phyloP scores from a whole-genome alignment of 2,113 vertebrate species.

The Callaeas wilsoni region DNA sequence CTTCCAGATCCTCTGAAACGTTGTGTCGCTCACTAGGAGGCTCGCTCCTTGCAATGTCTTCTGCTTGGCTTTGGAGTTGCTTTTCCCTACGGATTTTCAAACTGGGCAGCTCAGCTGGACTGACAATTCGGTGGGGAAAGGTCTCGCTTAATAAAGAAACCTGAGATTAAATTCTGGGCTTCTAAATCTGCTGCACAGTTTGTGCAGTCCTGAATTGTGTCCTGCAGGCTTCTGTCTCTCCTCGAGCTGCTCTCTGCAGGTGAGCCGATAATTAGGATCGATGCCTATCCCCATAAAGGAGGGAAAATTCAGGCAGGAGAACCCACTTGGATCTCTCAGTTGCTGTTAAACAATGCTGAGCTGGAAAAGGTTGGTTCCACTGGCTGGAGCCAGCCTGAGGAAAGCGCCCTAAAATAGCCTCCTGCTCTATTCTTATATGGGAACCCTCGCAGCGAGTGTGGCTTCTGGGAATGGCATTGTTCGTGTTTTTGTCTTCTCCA shows the following conservation, averaged over 20 bases:
- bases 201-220: background rate
- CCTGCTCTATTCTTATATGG: conserved; percentile 14
- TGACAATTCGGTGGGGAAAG: background rate
- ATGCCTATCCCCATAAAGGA: background rate
- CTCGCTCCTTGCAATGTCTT: background rate
- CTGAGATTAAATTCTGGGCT: background rate
- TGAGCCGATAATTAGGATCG: background rate
- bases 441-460: background rate
- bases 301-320: background rate
- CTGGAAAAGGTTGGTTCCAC: background rate
- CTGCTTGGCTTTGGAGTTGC: background rate
- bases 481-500: conserved; percentile 26
- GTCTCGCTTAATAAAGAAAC: background rate
- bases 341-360: background rate
- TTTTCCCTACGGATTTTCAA: background rate
- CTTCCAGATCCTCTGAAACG: background rate
- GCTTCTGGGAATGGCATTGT: background rate
- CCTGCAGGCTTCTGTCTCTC: background rate
- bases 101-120: background rate
- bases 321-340: background rate
- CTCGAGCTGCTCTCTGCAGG: background rate
- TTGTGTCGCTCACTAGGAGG: background rate
- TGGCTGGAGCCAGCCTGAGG: background rate
- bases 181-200: background rate
- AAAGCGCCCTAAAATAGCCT: conserved; percentile 37